Base-by-base conservation (phyloP, 2,797 vertebrate species). In the Acrossocheilus wenchowensis region DNA sequence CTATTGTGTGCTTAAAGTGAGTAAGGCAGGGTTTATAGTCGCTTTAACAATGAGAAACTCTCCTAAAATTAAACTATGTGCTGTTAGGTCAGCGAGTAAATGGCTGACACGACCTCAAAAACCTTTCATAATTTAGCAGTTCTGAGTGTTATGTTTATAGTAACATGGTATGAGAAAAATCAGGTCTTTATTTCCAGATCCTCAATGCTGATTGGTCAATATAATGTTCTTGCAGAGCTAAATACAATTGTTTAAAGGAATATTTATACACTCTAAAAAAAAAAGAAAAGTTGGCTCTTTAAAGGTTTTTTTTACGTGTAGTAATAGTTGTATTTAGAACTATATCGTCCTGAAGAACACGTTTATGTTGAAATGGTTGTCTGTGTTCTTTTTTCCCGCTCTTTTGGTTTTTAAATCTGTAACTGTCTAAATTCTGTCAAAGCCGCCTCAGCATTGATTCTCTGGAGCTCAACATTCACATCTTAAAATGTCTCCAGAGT, bases 1-100 rank as follows among this genome's bases (percentile, higher is more conserved):
- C 45, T 26, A 36, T 81, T 52, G 79, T 81, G 79, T 52, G 64
- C 30, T 81, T 87, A 84, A 87, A 26, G 74, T 48, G 69, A 74
- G 78, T 41, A 43, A 68, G 41, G 73, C 64, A 39, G 34, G 64
- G 69, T 87, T 84, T 72, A 80, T 81, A 50, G 62, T 10, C 6
- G 9, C 36, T 66, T 72, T 64, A 75, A 86, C 23, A 81, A 73
- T 69, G 52, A 43, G 57, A 64, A 81, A 86, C 85, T 78, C 39
- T 68, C 43, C 50, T 81, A 26, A 81, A 78, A 57, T 71, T 43
- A 52, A 81, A 52, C 26, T 45, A 64, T 30, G 73, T 30, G 52
- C 54, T 34, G 66, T 60, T 78, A 50, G 71, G 66, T 78, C 74
- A 54, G 66, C 23, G 48, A 75, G 54, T 54, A 54, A 72, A 41